A percentile compares a stretch with the other conserved stretches of the same genome.
phyloP scores from a whole-genome alignment of 30 jellyfish, hydroid and myxozoan species.

The Morbakka virulenta region DNA sequence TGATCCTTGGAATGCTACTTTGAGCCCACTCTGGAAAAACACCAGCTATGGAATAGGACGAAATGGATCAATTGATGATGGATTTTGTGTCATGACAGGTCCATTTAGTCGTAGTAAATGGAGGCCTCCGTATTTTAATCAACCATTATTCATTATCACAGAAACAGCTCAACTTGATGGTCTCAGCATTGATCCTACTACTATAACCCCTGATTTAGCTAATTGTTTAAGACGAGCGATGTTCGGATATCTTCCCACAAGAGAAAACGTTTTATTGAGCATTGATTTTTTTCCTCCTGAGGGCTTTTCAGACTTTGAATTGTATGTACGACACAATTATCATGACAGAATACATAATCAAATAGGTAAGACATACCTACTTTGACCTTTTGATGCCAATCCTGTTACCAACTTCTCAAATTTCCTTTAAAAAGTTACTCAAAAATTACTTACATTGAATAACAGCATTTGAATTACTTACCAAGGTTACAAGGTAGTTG shows the following conservation, averaged over 20 bases:
- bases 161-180: slow-evolving; percentile 58
- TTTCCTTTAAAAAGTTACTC: too few relatives aligned
- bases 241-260: slow-evolving; percentile 56
- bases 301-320: slow-evolving; percentile 64
- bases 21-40: slow-evolving; percentile 47
- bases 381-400: neutral
- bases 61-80: slow-evolving; percentile 48
- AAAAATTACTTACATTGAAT: too few relatives aligned
- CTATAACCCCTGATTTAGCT: slow-evolving; percentile 61
- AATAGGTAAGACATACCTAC: slow-evolving; percentile 69
- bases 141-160: slow-evolving; percentile 64
- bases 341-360: slow-evolving; percentile 80
- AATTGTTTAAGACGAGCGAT: slow-evolving; percentile 75
- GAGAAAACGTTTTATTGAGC: slow-evolving; percentile 42
- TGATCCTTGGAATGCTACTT: slow-evolving; percentile 71
- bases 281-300: slow-evolving; percentile 37
- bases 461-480: too few relatives aligned
- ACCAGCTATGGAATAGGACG: slow-evolving; percentile 77
- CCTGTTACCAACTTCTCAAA: too few relatives aligned
- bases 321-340: slow-evolving; percentile 69
- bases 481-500: too few relatives aligned
- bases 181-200: slow-evolving; percentile 22
- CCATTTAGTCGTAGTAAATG: slow-evolving; percentile 70
- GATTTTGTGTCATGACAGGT: slow-evolving; percentile 83
- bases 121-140: slow-evolving; percentile 86